Base-by-base conservation (phyloP, 2,888 invertebrate species). In the Phengaris alcon region DNA sequence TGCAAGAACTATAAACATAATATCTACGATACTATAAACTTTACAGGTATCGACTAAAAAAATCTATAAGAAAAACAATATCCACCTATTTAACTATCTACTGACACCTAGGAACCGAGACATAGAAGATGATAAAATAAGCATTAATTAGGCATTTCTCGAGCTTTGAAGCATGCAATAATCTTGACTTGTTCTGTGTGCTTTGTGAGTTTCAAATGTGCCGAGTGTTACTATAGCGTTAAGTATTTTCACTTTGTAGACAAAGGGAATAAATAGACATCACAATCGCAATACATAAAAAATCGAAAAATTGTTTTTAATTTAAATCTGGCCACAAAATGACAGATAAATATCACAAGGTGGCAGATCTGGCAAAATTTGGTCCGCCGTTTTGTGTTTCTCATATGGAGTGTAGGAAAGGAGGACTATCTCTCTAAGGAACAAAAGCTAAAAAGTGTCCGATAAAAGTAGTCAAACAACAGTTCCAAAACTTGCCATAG, bases 161-260 rank as follows among this genome's bases (percentile, higher is more conserved):
- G 59, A 59, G 22, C 59, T 59, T 22, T 9, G 59, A 59, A 59
- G 59, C 59, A 59, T 59, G 59, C 59, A 59, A 10, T 22, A 59
- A 15, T 59, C 22, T 22, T 57, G 1, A 15, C 15, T 15, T 59
- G 10, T 22, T 54, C 22, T 59, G 22, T 64, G 12, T 64, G 35
- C 35, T 64, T 64, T 44, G 44, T 64, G 64, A 64, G 64, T 64
- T 64, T 35, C 13, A 6, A 22, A 59, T 59, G 22, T 22, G 22
- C 59, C 3, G 15, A 64, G 6, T 12, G 22, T 10, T 64, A 35
- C 64, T 64, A 64, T 64, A 9, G 35, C 35, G 64, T 64, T 35
- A 12, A 10, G 64, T 64, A 64, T 22, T 12, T 9, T 0, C 12
- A 35, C 64, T n/a, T 64, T 64, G 35, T 64, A 22, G 12, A 64